Evolutionary conservation across 2,113 vertebrate genomes (phyloP), one percentile per base, ranked within the genome.

Genomic region (Aspiorhynchus laticeps): DNA sequence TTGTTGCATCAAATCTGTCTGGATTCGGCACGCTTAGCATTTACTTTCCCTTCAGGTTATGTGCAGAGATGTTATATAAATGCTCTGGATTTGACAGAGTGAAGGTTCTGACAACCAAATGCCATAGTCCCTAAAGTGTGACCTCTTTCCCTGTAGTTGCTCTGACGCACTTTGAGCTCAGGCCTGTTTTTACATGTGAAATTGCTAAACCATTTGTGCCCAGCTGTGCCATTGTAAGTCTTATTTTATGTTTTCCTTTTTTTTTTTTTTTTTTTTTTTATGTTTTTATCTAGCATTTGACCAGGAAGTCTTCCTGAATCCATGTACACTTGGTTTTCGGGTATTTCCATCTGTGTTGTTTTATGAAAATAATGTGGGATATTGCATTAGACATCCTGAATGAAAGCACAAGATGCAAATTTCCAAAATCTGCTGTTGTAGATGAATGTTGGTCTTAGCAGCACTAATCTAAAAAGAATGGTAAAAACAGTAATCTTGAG

Each of bases 61-160:
- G 17, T 51, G 38, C 61, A 46, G 41, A 59, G 59, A 51, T 36
- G 61, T 83, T 83, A 83, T 48, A 51, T 83, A 83, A 83, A 83
- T 69, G 63, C 15, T 28, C 63, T 9, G 5, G 43, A 48, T 69
- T 33, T 83, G 80, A 82, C 38, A 9, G 38, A 38, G 80, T 82
- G 7, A 67, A 82, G 11, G 36, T 63, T 41, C 24, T 63, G 53
- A 81, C 12, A 63, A 21, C 26, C 79, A n/a, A 36, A 61, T 61
- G 79, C 56, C 79, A 63, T 63, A 63, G 53, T 79, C 28, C 28
- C 14, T 51, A 65, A 48, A 69, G 17, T 48, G 9, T 33, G 61
- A 36, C 63, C 24, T 61, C 59, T 63, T 80, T 63, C 33, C 12
- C 10, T 48, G 28, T 83, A 24, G 26, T 83, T 31, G 1, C n/a